Conservation (phyloP, 2,797 vertebrate genomes). For the Corythornis leucogaster region DNA sequence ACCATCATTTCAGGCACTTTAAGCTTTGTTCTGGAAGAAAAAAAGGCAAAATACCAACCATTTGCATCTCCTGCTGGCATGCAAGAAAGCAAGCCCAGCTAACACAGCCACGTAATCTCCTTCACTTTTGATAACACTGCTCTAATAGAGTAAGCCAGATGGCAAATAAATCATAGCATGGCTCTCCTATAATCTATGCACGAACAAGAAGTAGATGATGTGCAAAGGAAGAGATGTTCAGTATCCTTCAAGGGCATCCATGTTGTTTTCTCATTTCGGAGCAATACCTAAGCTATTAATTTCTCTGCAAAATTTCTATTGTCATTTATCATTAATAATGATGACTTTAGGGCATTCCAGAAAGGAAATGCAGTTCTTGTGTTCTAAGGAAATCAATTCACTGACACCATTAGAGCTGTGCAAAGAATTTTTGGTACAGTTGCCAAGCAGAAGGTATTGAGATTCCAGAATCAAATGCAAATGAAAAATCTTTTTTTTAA, state of each 20-base stretch:
- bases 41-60: neutral
- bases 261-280: neutral
- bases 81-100: neutral
- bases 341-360: conserved; percentile 10
- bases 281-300: neutral
- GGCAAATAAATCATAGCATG: neutral
- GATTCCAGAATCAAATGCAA: neutral
- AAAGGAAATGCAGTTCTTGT: neutral
- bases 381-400: conserved; percentile 6
- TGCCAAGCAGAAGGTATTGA: neutral
- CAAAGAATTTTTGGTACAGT: neutral
- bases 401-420: neutral
- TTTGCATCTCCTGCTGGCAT: neutral
- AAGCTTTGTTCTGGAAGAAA: neutral
- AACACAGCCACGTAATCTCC: neutral
- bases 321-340: neutral
- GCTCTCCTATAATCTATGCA: neutral
- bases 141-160: neutral
- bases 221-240: neutral
- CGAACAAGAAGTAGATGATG: neutral
- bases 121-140: neutral
- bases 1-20: neutral
- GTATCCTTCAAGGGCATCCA: neutral
- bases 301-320: neutral
- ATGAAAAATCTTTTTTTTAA: neutral